Conservation (phyloP, 2,113 vertebrate genomes). For the Ceyx melanurus region DNA sequence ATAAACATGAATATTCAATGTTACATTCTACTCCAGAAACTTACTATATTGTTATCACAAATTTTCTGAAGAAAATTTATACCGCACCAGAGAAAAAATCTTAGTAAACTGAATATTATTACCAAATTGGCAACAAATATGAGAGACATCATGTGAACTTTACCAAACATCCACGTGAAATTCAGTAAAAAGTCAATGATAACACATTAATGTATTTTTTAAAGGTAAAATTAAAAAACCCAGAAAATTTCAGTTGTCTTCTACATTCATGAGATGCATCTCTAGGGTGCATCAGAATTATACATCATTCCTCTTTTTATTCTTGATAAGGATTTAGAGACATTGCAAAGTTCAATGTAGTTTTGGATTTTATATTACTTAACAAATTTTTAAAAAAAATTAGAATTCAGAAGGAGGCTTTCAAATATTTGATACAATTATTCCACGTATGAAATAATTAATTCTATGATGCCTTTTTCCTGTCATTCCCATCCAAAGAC, state of each 20-base stretch:
- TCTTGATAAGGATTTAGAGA: neutral
- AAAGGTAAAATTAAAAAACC: neutral
- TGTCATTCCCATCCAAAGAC: neutral
- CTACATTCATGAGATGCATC: neutral
- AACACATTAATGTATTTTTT: neutral
- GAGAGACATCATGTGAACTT: neutral
- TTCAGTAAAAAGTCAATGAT: neutral
- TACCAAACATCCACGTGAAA: neutral
- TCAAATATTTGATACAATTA: neutral
- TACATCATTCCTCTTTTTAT: neutral
- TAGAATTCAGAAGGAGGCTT: neutral
- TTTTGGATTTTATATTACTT: neutral
- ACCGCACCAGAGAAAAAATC: neutral
- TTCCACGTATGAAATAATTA: neutral
- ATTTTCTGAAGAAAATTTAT: neutral
- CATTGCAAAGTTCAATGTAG: neutral
- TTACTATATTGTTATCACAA: neutral
- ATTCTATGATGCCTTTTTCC: neutral
- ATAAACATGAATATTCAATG: neutral
- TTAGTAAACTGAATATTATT: neutral
- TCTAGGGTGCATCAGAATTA: neutral
- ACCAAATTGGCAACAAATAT: neutral
- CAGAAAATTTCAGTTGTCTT: neutral
- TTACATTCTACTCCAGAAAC: neutral
- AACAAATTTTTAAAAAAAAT: neutral